Evolutionary conservation across 1,140 invertebrate species (phyloP), one percentile per base, ranked within the genome.

Genomic region (Trachymyrmex cornetzi): DNA sequence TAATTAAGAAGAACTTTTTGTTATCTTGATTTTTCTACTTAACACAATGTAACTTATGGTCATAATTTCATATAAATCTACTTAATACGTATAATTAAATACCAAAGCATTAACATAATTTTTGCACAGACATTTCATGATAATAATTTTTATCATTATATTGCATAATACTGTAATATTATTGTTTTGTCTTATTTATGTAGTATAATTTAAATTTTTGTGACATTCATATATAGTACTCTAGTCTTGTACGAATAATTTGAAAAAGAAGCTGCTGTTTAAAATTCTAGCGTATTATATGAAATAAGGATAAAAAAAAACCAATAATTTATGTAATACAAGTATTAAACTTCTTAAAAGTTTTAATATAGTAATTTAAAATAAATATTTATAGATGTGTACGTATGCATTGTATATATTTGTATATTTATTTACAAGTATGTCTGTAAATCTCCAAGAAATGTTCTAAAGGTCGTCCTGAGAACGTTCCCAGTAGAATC

Each of bases 1-100:
- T 66, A 24, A 79, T 79, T 50, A 48, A 64, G 44, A 63, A 48
- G 6, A 79, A n/a, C 5, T 79, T n/a, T 3, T 48, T 34, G 11
- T 16, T 22, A 66, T 66, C 12, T 34, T 6, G 0, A 66, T 27
- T 14, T 24, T 30, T 63, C n/a, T 30, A 7, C 1, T 53, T 34
- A 59, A 75, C 4, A 50, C 24, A 55, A 74, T 14, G 19, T 2
- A 6, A 50, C 6, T 57, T 53, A 34, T 16, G 9, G 6, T 4
- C 1, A 22, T 38, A 75, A 34, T 66, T 30, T 79, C 7, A 53
- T 5, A 34, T 24, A 44, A 59, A 77, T 61, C 14, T 0, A 59
- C 16, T 59, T 4, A 7, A 27, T 53, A 14, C 14, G n/a, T 77
- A 74, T 9, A 57, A 34, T 75, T 38, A 38, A 34, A 3, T 55